These are phyloP conservation scores for Callipepla californica DNA, from an alignment of 2,113 vertebrate genomes.

Conservation along the genomic window DNA sequence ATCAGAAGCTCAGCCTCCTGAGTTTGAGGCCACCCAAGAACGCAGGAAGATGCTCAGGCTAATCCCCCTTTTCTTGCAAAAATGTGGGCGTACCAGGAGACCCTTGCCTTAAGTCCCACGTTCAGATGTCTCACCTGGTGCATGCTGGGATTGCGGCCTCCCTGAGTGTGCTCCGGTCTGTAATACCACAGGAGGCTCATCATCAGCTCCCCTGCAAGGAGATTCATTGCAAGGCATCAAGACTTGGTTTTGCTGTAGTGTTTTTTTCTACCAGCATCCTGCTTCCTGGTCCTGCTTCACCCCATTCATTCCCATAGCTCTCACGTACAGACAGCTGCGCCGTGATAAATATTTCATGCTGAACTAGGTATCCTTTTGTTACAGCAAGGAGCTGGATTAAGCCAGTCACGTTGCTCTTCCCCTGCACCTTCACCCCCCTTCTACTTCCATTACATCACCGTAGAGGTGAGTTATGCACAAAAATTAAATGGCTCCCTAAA, in stretches of 20 bases:
- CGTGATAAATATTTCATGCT: conserved; percentile 29
- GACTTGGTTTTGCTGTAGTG: rapidly evolving
- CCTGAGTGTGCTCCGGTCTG: conserved; percentile 98
- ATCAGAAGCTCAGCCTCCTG: not conserved
- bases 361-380: conserved; percentile 41
- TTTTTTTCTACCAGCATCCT: not conserved
- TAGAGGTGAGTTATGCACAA: not conserved
- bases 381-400: not conserved
- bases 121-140: conserved; percentile 87
- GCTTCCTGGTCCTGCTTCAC: not conserved
- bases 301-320: not conserved
- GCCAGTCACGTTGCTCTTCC: not conserved
- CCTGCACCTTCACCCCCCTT: not conserved
- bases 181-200: conserved; percentile 99
- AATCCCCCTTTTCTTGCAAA: not conserved
- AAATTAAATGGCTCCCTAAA: not conserved
- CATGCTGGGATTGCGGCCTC: conserved; percentile 90
- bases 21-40: not conserved
- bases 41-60: rapidly evolving
- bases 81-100: rapidly evolving
- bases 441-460: not conserved
- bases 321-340: not conserved
- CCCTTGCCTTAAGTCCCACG: rapidly evolving
- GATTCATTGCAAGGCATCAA: not conserved
- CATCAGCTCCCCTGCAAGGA: conserved; percentile 92